These are phyloP conservation scores for Malaclemys terrapin DNA, from an alignment of 2,113 vertebrate genomes.

Conservation along the genomic window DNA sequence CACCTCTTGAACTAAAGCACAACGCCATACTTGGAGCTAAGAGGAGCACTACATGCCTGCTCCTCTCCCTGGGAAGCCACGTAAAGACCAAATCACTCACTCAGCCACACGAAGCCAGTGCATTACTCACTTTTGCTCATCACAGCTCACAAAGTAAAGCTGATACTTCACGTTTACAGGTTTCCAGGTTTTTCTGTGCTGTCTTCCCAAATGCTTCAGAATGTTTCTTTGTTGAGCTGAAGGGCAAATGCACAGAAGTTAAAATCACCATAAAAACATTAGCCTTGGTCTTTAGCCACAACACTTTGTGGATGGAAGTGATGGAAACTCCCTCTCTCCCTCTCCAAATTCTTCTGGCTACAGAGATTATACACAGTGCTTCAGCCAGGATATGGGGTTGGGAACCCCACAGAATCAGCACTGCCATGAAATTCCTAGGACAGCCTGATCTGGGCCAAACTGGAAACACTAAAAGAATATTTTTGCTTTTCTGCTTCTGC, in stretches of 20 bases:
- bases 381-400: neutral
- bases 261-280: neutral
- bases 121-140: rapidly evolving
- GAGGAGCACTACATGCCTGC: neutral
- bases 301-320: rapidly evolving
- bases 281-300: neutral
- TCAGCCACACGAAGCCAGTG: rapidly evolving
- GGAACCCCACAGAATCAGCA: neutral
- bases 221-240: neutral
- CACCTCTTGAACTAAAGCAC: neutral
- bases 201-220: neutral
- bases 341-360: neutral
- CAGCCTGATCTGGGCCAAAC: neutral
- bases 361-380: neutral
- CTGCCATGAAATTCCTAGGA: neutral
- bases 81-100: neutral
- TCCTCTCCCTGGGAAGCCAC: rapidly evolving
- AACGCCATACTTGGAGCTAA: neutral
- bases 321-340: neutral
- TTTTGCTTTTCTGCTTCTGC: neutral
- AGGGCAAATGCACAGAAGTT: neutral
- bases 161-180: neutral
- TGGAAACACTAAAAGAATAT: neutral
- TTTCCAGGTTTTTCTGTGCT: neutral
- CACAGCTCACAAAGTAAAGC: neutral